Evolutionary conservation across 2,888 invertebrate genomes (phyloP).

Genomic region (Dioctria linearis): DNA sequence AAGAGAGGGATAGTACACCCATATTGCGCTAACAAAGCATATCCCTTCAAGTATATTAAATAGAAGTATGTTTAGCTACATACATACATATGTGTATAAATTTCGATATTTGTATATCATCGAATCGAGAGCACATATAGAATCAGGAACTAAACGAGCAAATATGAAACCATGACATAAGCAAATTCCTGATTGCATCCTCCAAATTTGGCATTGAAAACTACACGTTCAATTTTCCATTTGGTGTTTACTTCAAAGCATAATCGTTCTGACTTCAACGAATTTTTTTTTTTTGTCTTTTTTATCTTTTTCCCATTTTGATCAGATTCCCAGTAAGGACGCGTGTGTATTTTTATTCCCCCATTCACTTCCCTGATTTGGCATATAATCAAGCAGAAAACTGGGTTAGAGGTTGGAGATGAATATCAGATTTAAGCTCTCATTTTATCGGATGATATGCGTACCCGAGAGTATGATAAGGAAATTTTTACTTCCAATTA

Average conservation of each 20-base stretch:
- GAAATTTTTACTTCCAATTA: constrained; percentile 7
- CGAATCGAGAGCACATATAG: too few relatives aligned
- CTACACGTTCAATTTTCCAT: not conserved
- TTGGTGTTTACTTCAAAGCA: not conserved
- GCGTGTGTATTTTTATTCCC: not conserved
- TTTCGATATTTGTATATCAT: too few relatives aligned
- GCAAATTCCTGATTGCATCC: not conserved
- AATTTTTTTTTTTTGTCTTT: not conserved
- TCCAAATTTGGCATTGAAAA: not conserved
- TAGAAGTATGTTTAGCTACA: too few relatives aligned
- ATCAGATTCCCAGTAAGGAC: not conserved
- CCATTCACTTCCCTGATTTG: not conserved
- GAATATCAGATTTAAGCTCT: constrained; percentile 1
- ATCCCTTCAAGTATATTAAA: too few relatives aligned
- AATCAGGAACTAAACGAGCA: too few relatives aligned
- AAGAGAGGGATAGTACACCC: too few relatives aligned
- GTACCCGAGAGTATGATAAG: constrained; percentile 1
- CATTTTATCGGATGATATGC: constrained; percentile 10
- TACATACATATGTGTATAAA: too few relatives aligned
- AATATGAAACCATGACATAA: not conserved
- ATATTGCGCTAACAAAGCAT: too few relatives aligned
- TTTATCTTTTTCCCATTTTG: not conserved
- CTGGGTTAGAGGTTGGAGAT: constrained; percentile 6
- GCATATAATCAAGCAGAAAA: constrained; percentile 6
- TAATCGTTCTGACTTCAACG: constrained; percentile 3